These are phyloP conservation scores for Archilochus colubris DNA, from an alignment of 2,113 vertebrate genomes.

Conservation along the genomic window DNA sequence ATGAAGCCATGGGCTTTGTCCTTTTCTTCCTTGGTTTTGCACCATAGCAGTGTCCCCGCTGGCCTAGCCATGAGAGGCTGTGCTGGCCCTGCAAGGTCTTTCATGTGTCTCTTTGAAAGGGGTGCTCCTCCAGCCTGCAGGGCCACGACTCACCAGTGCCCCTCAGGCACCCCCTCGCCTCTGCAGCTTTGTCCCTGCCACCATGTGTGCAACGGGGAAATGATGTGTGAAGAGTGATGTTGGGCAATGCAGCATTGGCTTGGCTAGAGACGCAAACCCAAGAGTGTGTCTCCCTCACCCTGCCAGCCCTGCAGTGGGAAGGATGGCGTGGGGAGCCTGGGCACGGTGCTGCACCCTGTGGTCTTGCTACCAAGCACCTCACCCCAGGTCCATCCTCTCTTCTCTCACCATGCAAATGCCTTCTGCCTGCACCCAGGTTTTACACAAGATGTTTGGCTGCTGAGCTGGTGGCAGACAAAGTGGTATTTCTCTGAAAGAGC, in stretches of 20 bases:
- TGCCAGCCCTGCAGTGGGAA: not conserved
- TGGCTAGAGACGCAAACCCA: not conserved
- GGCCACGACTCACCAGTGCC: not conserved
- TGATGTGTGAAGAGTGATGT: rapidly evolving
- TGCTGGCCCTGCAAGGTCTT: rapidly evolving
- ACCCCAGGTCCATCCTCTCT: not conserved
- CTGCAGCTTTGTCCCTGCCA: rapidly evolving
- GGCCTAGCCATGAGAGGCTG: not conserved
- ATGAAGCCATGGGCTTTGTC: not conserved
- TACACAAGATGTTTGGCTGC: not conserved
- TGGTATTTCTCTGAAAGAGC: rapidly evolving
- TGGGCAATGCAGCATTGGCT: not conserved
- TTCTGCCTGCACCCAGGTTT: not conserved
- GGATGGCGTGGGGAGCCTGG: rapidly evolving
- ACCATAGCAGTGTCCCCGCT: not conserved
- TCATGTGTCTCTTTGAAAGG: not conserved
- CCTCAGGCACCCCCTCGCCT: not conserved
- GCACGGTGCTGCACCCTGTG: rapidly evolving
- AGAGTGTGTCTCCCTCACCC: rapidly evolving
- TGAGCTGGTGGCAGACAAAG: not conserved
- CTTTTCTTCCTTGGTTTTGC: not conserved
- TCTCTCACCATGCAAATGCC: not conserved
- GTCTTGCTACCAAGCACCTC: not conserved
- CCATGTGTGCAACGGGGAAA: rapidly evolving
- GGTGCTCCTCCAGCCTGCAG: not conserved